Evolutionary conservation across 2,888 invertebrate genomes (phyloP).

Genomic region (Arenicola marina): DNA sequence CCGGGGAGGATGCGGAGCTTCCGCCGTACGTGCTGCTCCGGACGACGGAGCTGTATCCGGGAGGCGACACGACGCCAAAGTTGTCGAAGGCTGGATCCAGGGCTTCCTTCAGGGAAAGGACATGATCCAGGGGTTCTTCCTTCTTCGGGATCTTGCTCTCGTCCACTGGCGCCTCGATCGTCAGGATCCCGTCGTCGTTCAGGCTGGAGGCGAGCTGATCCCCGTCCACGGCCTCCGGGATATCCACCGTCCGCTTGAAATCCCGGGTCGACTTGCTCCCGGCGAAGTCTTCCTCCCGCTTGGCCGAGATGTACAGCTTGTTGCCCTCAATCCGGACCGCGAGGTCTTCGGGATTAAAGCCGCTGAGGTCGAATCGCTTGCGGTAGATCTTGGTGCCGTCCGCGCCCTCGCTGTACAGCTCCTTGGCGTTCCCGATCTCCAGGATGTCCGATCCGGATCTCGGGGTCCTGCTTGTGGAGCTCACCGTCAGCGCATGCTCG

Average conservation of each 20-base stretch:
- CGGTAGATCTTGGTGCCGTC: constrained; percentile 46
- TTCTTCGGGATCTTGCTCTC: background rate
- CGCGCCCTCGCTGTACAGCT: constrained; percentile 7
- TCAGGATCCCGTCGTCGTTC: constrained; percentile 19
- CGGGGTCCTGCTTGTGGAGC: too few relatives aligned
- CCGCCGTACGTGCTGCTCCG: background rate
- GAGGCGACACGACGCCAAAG: constrained; percentile 6
- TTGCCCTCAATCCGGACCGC: constrained; percentile 15
- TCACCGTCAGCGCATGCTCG: too few relatives aligned
- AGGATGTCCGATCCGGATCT: constrained; percentile 5
- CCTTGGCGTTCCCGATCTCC: constrained; percentile 7
- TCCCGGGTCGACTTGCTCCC: constrained; percentile 9
- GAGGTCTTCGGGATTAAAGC: constrained; percentile 21
- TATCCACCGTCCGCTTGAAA: constrained; percentile 26
- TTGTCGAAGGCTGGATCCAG: too few relatives aligned
- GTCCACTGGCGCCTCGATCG: constrained; percentile 21
- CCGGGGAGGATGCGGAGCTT: background rate
- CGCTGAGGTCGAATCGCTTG: constrained; percentile 32
- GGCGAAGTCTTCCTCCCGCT: constrained; percentile 30
- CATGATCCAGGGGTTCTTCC: background rate
- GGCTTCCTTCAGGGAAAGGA: background rate
- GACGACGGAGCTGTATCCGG: constrained; percentile 15
- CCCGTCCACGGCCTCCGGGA: constrained; percentile 23
- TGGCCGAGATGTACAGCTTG: constrained; percentile 12
- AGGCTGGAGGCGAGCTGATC: constrained; percentile 19